These are phyloP conservation scores for Popillia japonica DNA, from an alignment of 1,140 invertebrate species.

Conservation along the genomic window DNA sequence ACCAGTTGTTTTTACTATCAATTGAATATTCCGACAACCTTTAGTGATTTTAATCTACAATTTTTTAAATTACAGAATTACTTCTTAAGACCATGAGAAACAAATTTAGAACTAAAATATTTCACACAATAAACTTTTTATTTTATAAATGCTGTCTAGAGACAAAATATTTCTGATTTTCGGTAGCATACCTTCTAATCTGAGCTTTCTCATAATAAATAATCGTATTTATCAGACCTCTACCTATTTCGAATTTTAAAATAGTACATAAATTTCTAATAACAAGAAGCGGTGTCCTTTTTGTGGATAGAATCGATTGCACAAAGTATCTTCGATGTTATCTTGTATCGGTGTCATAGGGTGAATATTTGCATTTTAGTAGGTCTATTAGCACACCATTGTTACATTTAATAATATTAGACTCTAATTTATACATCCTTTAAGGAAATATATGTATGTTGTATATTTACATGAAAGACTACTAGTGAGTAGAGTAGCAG, in stretches of 20 bases:
- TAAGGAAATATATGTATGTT: too few species aligned
- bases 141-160: constrained; percentile 6
- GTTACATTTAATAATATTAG: constrained; percentile 20
- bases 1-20: too few species aligned
- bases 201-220: constrained; percentile 7
- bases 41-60: background rate
- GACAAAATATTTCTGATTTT: background rate
- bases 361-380: constrained; percentile 39
- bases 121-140: constrained; percentile 24
- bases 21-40: too few species aligned
- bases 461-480: too few species aligned
- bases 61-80: background rate
- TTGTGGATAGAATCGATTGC: constrained; percentile 22
- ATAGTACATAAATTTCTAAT: constrained; percentile 31
- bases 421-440: background rate
- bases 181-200: constrained; percentile 6
- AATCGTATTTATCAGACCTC: background rate
- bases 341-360: constrained; percentile 31
- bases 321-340: constrained; percentile 29
- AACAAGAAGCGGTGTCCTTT: background rate
- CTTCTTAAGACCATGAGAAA: background rate
- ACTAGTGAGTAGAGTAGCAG: too few species aligned
- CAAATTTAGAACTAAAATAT: background rate
- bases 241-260: constrained; percentile 16
- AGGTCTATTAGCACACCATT: constrained; percentile 36